Base-by-base conservation (phyloP, 2,113 vertebrate species). In the Podiceps cristatus region DNA sequence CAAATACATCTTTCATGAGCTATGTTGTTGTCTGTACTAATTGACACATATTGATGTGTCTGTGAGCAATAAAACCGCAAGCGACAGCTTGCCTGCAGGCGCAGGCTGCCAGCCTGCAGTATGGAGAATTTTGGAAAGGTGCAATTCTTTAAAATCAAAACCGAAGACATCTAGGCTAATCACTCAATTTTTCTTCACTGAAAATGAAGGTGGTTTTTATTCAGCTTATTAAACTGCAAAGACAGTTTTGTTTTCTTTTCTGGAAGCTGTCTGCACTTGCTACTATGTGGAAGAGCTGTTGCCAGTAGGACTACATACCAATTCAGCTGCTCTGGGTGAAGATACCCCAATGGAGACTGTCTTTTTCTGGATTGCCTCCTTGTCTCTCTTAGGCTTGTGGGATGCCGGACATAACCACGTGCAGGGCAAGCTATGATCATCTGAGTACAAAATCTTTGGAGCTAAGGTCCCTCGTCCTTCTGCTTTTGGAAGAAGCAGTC, bases 301-400 rank as follows among this genome's bases (percentile, higher is more conserved):
- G 69, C 53, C 20, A 5, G 0, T 4, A 64, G 13, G 55, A 56
- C 29, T 37, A 2, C 6, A 9, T 3, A 40, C 2, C 11, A 27
- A 2, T 28, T 62, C 42, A 63, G 7, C 76, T 86, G n/a, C 42
- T 59, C 73, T 52, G 86, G 28, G 31, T 28, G 59, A 52, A 25
- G 40, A 60, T 47, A 17, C 33, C 47, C 24, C 24, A 15, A 18
- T 40, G n/a, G 56, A 59, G 18, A 69, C 18, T 72, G 5, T 19
- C 6, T 50, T 73, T 25, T 50, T 27, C 47, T 93, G 60, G 18
- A 8, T 8, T 83, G 53, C 35, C 35, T 76, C 67, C 22, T 66
- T 58, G n/a, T 53, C 53, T 31, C 29, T 75, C 33, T 79, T 19
- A 64, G 52, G 55, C 47, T 60, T 33, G 40, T 35, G 13, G 29